phyloP scores from a whole-genome alignment of 2,888 invertebrate species.

The Strigamia maritima region DNA sequence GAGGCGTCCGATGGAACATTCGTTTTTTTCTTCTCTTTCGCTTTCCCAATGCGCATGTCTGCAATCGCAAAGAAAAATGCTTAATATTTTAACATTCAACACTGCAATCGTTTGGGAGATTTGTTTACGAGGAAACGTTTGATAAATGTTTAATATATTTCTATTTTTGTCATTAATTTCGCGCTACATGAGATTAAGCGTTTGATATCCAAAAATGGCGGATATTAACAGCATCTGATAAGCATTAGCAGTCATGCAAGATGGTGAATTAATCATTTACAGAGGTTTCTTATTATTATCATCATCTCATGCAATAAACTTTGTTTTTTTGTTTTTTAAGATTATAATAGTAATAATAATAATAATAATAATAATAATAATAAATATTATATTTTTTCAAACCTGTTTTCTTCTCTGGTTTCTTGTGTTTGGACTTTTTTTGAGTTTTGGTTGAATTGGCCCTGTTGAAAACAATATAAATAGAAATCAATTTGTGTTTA shows the following conservation, averaged over 20 bases:
- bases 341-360: too few species aligned
- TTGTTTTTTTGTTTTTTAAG: too few species aligned
- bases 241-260: conserved; percentile 2
- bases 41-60: neutral
- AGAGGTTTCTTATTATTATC: neutral
- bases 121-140: neutral
- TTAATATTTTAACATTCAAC: neutral
- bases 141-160: neutral
- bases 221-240: neutral
- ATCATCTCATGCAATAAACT: neutral
- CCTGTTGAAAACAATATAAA: neutral
- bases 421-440: neutral
- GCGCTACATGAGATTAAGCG: too few species aligned
- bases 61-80: neutral
- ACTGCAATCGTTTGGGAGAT: neutral
- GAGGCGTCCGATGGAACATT: conserved; percentile 29
- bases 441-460: neutral
- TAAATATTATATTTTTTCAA: neutral
- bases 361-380: neutral
- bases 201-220: neutral
- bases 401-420: neutral
- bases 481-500: neutral
- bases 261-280: neutral
- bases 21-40: neutral
- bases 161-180: too few species aligned